phyloP scores from a whole-genome alignment of 2,888 invertebrate species.

The Yponomeuta sedellus region DNA sequence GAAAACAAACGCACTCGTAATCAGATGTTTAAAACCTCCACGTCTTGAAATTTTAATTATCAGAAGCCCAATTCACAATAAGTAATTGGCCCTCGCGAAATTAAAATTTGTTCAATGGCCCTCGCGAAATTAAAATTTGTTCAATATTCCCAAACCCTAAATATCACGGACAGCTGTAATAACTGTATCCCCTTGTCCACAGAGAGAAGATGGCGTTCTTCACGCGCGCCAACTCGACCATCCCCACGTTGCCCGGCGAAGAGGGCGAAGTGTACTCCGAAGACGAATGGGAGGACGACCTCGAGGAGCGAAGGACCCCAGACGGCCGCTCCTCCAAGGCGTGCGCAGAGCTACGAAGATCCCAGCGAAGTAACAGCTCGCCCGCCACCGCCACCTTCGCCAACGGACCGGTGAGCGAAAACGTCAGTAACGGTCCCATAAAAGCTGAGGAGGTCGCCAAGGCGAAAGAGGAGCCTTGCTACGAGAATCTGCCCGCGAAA shows the following conservation, averaged over 20 bases:
- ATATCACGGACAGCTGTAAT: not conserved
- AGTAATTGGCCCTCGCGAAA: too few species aligned
- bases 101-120: too few species aligned
- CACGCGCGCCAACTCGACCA: conserved; percentile 85
- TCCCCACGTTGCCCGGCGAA: conserved; percentile 85
- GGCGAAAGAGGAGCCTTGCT: conserved; percentile 35
- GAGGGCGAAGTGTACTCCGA: conserved; percentile 67
- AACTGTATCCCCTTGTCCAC: conserved; percentile 37
- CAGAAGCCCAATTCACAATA: too few species aligned
- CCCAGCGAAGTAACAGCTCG: conserved; percentile 19
- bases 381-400: not conserved
- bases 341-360: conserved; percentile 53
- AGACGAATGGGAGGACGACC: conserved; percentile 67
- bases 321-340: conserved; percentile 68
- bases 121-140: too few species aligned
- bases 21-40: too few species aligned
- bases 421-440: conserved; percentile 22
- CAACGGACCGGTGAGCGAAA: not conserved
- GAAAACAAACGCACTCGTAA: too few species aligned
- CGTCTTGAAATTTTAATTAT: too few species aligned
- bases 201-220: conserved; percentile 99
- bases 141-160: too few species aligned
- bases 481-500: conserved; percentile 28
- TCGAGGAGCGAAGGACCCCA: conserved; percentile 62
- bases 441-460: conserved; percentile 23